These are phyloP conservation scores for Hypena proboscidalis DNA, from an alignment of 2,888 invertebrate species.

Conservation along the genomic window DNA sequence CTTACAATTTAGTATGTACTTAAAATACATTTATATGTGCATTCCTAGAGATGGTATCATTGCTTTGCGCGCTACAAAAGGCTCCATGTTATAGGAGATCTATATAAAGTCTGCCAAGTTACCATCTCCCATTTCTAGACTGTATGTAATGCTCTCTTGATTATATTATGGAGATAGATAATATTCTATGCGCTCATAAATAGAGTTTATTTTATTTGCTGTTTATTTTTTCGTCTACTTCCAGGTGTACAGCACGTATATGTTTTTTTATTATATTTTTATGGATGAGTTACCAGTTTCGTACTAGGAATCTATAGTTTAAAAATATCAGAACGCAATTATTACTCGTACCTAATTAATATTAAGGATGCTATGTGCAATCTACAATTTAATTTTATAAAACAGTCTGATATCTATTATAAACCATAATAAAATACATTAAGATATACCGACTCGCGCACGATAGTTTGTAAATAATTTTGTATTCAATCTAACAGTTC, in stretches of 20 bases:
- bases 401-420: not conserved
- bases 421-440: too few species aligned
- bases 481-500: constrained; percentile 11
- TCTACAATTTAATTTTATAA: not conserved
- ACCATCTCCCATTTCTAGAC: too few species aligned
- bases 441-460: constrained; percentile 9
- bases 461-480: constrained; percentile 8
- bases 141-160: constrained; percentile 33
- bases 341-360: too few species aligned
- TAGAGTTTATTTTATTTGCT: constrained; percentile 1
- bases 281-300: constrained; percentile 32
- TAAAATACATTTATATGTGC: constrained; percentile 23
- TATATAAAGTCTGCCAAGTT: too few species aligned
- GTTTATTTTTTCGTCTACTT: constrained; percentile 3
- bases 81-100: too few species aligned
- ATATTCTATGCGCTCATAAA: constrained; percentile 1
- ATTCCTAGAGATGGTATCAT: too few species aligned
- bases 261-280: constrained; percentile 19
- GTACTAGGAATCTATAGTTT: too few species aligned
- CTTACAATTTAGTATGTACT: constrained; percentile 28
- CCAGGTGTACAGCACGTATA: constrained; percentile 19
- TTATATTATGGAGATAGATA: constrained; percentile 7
- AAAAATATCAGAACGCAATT: too few species aligned
- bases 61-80: too few species aligned
- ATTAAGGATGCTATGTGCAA: too few species aligned